Percentiles rank a stretch among this genome's conserved stretches.
These are phyloP conservation scores for Tribolium freemani DNA, from an alignment of 2,888 invertebrate species.

Conservation along the genomic window DNA sequence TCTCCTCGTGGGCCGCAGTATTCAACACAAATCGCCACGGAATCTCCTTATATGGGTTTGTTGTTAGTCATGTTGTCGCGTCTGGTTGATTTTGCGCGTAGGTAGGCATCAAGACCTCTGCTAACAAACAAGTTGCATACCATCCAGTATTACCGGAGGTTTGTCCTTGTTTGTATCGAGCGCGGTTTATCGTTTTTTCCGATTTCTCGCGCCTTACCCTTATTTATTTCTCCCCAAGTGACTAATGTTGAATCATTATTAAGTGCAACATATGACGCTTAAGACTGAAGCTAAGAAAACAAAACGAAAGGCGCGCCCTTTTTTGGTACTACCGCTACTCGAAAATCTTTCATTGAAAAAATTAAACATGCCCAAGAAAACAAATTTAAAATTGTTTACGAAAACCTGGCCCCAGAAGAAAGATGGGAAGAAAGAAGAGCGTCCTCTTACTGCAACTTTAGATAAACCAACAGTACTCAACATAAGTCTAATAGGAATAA, in stretches of 20 bases:
- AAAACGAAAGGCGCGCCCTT: constrained; percentile 51
- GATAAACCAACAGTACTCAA: constrained; percentile 72
- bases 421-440: constrained; percentile 49
- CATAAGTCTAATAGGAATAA: constrained; percentile 69
- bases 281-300: constrained; percentile 43
- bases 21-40: background rate
- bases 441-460: constrained; percentile 73
- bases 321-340: constrained; percentile 56
- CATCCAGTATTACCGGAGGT: constrained; percentile 13
- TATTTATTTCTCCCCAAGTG: background rate
- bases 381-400: constrained; percentile 62
- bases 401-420: constrained; percentile 62
- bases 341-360: constrained; percentile 41
- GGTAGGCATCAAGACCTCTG: constrained; percentile 13
- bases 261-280: constrained; percentile 52
- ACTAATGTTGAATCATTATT: background rate
- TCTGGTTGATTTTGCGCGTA: constrained; percentile 34
- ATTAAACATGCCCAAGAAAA: constrained; percentile 57
- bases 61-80: constrained; percentile 30
- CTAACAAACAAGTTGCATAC: constrained; percentile 32
- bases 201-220: background rate
- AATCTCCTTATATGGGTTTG: constrained; percentile 28
- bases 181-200: constrained; percentile 13
- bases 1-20: constrained; percentile 2
- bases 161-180: constrained; percentile 19